These are phyloP conservation scores for Drosophila pectinifera DNA, from an alignment of 1,140 invertebrate species.

Conservation along the genomic window DNA sequence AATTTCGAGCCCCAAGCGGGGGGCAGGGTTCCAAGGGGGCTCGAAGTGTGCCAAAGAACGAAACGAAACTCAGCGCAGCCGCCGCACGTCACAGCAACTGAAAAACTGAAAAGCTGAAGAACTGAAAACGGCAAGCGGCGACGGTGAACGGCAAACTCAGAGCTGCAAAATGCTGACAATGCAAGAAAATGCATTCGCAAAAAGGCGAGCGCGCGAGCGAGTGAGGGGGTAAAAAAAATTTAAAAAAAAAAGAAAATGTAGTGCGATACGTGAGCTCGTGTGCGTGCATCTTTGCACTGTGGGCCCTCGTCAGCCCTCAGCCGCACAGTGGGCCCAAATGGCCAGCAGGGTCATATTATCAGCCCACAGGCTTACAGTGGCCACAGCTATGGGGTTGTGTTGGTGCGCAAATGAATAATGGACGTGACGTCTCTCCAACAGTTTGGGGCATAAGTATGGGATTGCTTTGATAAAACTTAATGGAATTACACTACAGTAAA, in stretches of 20 bases:
- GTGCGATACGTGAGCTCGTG: slow-evolving; percentile 55
- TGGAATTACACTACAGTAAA: slow-evolving; percentile 10
- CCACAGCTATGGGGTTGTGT: slow-evolving; percentile 7
- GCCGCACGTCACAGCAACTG: slow-evolving; percentile 59
- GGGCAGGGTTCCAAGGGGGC: slow-evolving; percentile 17
- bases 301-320: slow-evolving; percentile 24
- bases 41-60: slow-evolving; percentile 75
- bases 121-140: slow-evolving; percentile 12
- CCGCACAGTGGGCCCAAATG: slow-evolving; percentile 8
- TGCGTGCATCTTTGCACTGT: slow-evolving; percentile 54
- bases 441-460: slow-evolving; percentile 31
- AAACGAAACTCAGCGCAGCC: slow-evolving; percentile 54
- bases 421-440: slow-evolving; percentile 24
- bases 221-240: slow-evolving; percentile 15
- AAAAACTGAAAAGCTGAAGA: slow-evolving; percentile 18
- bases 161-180: slow-evolving; percentile 77
- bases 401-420: slow-evolving; percentile 38
- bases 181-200: slow-evolving; percentile 76
- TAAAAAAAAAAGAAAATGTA: slow-evolving; percentile 18
- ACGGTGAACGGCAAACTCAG: slow-evolving; percentile 35
- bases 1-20: slow-evolving; percentile 56
- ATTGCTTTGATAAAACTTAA: slow-evolving; percentile 14
- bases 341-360: slow-evolving; percentile 11
- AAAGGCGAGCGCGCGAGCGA: slow-evolving; percentile 29
- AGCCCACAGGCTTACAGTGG: slow-evolving; percentile 16